Base-by-base conservation (phyloP, 92 coral and sea anemone species). In the Desmophyllum pertusum region DNA sequence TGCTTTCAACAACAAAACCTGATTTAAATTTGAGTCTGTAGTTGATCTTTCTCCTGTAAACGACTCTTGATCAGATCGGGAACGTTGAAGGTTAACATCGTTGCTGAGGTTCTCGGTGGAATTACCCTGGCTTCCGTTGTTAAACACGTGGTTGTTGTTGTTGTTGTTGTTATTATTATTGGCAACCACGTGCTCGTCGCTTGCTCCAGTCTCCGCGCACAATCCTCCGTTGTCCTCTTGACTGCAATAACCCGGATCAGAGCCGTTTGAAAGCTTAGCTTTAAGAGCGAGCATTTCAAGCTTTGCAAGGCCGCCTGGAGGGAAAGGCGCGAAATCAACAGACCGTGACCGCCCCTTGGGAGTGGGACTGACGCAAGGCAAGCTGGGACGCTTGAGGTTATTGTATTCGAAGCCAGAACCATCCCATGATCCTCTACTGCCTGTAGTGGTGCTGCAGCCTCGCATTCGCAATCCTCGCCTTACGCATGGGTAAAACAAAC, bases 401-500 rank as follows among this genome's bases (percentile, higher is more conserved):
- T 85, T 78, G 51, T 77, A 85, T 8, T 78, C 89, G 27, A 76
- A 68, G 38, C 88, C 62, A 31, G 76, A 79, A 7, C 79, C 87
- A 41, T 86, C 90, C 90, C 88, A 88, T 65, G 94, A 93, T 52
- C 90, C 93, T 76, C 73, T 85, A 74, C 96, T 93, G 9, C 90
- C 86, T 3, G 88, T 66, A 15, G 76, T n/a, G 37, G 82, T 72
- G 38, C 89, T 73, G n/a, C 93, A 77, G 35, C 91, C 85, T 45
- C 85, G 85, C 7, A 66, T 33, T 25, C 84, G 80, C 37, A 71
- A 78, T 3, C 67, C 78, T 7, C 75, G 38, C 27, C 78, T 42
- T 1, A 86, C 67, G 61, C 93, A 93, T 5, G 90, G 90, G 33
- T 89, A 93, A 10, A 93, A 40, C 55, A 80, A 90, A 78, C 96